Conservation (phyloP, 2,797 vertebrate genomes). For the Macrochelys suwanniensis region DNA sequence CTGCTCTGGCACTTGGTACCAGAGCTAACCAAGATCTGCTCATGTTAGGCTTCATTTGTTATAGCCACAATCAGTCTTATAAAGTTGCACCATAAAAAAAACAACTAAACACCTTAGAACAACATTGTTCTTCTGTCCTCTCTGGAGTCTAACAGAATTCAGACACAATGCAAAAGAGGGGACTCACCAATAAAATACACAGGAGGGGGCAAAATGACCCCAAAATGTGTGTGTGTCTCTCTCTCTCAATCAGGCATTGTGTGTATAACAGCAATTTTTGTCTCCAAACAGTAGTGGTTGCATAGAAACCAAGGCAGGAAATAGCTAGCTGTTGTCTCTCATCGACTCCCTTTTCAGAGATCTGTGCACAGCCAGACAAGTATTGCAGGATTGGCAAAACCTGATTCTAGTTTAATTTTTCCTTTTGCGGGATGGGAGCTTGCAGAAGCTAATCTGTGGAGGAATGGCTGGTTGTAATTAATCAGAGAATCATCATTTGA, state of each 20-base stretch:
- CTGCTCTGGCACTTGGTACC: not conserved
- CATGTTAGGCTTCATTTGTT: not conserved
- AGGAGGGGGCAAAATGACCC: not conserved
- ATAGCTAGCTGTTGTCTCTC: slow-evolving; percentile 27
- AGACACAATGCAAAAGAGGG: fast-evolving
- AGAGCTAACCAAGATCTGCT: fast-evolving
- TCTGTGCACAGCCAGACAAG: not conserved
- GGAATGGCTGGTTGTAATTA: not conserved
- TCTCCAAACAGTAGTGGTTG: slow-evolving; percentile 32
- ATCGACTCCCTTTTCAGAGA: not conserved
- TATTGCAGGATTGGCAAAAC: not conserved
- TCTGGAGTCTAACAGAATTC: not conserved
- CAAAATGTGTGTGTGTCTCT: fast-evolving
- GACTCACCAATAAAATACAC: not conserved
- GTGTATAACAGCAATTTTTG: slow-evolving; percentile 5
- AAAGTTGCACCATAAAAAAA: not conserved
- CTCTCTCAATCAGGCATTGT: slow-evolving; percentile 39
- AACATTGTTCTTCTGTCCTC: not conserved
- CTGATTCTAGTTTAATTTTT: not conserved
- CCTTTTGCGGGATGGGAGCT: fast-evolving
- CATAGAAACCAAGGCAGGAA: slow-evolving; percentile 53
- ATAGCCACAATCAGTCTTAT: not conserved
- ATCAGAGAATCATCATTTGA: not conserved
- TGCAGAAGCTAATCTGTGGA: not conserved
- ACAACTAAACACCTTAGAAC: not conserved